These are phyloP conservation scores for Cheilosia pagana DNA, from an alignment of 2,888 invertebrate species.

Conservation along the genomic window DNA sequence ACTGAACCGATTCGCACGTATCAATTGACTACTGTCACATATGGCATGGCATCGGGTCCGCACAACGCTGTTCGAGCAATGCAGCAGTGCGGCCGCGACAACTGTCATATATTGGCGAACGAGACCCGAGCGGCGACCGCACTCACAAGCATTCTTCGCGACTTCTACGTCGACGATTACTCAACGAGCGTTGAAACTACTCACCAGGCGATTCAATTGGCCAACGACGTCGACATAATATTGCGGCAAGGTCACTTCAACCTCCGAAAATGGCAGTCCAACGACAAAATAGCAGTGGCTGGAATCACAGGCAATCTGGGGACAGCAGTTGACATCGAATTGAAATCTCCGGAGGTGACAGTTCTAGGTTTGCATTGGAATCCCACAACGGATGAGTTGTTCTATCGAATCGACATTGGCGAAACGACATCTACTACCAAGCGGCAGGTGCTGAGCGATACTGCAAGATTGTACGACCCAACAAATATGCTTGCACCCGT, in stretches of 20 bases:
- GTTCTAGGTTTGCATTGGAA: conserved; percentile 25
- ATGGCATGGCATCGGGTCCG: conserved; percentile 69
- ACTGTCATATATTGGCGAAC: conserved; percentile 12
- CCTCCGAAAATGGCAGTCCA: background rate
- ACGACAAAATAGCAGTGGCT: background rate
- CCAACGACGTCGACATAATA: background rate
- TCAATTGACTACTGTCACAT: conserved; percentile 74
- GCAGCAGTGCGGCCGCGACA: conserved; percentile 46
- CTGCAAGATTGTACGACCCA: conserved; percentile 16
- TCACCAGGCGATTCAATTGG: conserved; percentile 8
- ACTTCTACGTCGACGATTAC: conserved; percentile 22
- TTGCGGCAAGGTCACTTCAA: background rate
- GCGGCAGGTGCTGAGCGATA: conserved; percentile 28
- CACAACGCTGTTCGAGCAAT: conserved; percentile 43
- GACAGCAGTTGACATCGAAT: conserved; percentile 7
- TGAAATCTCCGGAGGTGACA: conserved; percentile 6
- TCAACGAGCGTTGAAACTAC: conserved; percentile 17
- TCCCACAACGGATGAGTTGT: conserved; percentile 30
- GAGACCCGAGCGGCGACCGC: background rate
- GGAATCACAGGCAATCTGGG: conserved; percentile 6
- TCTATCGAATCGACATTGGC: conserved; percentile 28
- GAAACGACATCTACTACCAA: conserved; percentile 20
- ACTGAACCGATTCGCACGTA: conserved; percentile 62
- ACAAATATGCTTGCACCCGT: conserved; percentile 41
- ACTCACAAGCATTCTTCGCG: conserved; percentile 14